A percentile compares a stretch with the other conserved stretches of the same genome.
These are phyloP conservation scores for Heteractis magnifica DNA, from an alignment of 92 coral and sea anemone genomes.

Conservation along the genomic window DNA sequence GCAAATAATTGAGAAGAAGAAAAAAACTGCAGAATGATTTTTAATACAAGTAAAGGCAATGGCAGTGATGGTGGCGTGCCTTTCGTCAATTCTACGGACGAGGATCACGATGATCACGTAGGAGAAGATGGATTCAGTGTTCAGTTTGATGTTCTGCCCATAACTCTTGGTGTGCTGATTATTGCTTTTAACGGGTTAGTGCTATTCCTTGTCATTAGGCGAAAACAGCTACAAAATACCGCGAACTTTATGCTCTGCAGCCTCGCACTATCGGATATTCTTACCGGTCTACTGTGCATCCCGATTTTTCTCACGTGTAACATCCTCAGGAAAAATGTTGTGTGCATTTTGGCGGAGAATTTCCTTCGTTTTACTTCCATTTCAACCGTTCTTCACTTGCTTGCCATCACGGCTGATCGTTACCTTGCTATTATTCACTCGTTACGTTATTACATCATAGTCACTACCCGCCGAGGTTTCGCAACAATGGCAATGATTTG, in stretches of 20 bases:
- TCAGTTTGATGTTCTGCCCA: constrained; percentile 43
- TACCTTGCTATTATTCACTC: constrained; percentile 72
- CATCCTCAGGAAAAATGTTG: constrained; percentile 23
- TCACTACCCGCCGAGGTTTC: constrained; percentile 61
- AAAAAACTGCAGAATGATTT: constrained; percentile 10
- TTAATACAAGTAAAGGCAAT: not conserved
- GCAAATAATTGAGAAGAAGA: not conserved
- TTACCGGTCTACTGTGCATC: constrained; percentile 60
- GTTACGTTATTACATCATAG: constrained; percentile 60
- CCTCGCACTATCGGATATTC: constrained; percentile 70
- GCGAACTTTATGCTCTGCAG: constrained; percentile 69
- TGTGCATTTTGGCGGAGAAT: constrained; percentile 41
- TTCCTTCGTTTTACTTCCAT: constrained; percentile 59
- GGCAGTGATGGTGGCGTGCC: not conserved
- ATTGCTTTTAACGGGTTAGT: constrained; percentile 56
- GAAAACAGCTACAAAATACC: constrained; percentile 51
- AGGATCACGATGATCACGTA: constrained; percentile 14
- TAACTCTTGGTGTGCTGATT: constrained; percentile 58
- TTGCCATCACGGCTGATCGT: constrained; percentile 72
- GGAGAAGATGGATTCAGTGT: constrained; percentile 24
- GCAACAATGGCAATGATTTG: constrained; percentile 45
- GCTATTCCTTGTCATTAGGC: constrained; percentile 41
- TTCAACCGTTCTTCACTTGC: constrained; percentile 68
- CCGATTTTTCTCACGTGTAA: constrained; percentile 59
- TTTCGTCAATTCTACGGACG: not conserved